Evolutionary conservation across 2,113 vertebrate species (phyloP), one percentile per base, ranked within the genome.

Genomic region (Dryoscopus gambensis): DNA sequence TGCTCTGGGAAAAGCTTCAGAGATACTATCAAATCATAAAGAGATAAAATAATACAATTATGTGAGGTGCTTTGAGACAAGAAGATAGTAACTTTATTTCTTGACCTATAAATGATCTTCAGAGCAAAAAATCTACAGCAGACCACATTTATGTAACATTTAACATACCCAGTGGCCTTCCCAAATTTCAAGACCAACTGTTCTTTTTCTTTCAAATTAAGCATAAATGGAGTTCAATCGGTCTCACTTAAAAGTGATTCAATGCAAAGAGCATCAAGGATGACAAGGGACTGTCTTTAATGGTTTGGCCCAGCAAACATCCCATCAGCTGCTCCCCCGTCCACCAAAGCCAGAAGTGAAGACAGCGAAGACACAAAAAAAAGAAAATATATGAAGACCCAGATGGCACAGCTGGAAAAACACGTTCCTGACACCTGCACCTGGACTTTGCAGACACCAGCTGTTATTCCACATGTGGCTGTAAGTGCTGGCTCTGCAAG

Each of bases 381-480:
- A 95, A 94, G 52, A 86, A 92, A 93, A 89, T 31, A 59, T 81
- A 96, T 90, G 95, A 95, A 94, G 68, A 88, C 84, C 79, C 96
- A 97, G 97, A 97, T 97, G 95, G 96, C 88, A 96, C 95, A 53
- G 77, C 89, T 84, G 33, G 95, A 96, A 97, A 98, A 97, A 98
- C 6, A 75, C 88, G 94, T 95, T 97, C 93, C 94, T 56, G 46
- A 96, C 84, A 94, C 91, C 96, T 97, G 97, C 97, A 98, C 93
- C 96, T 98, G 97, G 97, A 95, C 88, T 95, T 93, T 94, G 90
- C 95, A 97, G 97, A 95, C 96, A 96, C 96, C 95, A 95, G 95
- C 96, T 96, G 85, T 77, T 40, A 86, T 50, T 87, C 85, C 96
- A 97, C 86, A 44, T 94, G 95, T 96, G 93, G 73, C 87, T 44